phyloP scores from a whole-genome alignment of 2,797 vertebrate species.

The Acrocephalus scirpaceus region DNA sequence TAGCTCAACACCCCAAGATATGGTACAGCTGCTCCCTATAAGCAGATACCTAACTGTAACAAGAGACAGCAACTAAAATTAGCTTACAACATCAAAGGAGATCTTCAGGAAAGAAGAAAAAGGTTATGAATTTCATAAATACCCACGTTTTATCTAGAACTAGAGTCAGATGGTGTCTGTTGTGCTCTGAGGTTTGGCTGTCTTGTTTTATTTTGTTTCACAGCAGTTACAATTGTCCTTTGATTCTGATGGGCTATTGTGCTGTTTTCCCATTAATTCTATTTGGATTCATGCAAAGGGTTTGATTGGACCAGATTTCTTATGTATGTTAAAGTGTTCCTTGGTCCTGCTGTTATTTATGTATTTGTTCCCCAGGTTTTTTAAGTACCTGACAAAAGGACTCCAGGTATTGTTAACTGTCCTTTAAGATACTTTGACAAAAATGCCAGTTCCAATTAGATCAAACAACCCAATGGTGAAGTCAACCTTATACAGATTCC shows the following conservation, averaged over 20 bases:
- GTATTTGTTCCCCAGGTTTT: background rate
- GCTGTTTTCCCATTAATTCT: background rate
- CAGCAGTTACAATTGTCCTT: background rate
- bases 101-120: background rate
- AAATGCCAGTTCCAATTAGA: background rate
- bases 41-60: background rate
- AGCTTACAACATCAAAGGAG: background rate
- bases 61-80: background rate
- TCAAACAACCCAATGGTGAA: background rate
- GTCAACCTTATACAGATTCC: background rate
- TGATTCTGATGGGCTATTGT: background rate
- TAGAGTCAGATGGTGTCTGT: background rate
- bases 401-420: background rate
- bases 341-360: background rate
- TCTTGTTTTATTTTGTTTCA: slow-evolving; percentile 11
- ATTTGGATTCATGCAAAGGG: background rate
- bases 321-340: background rate
- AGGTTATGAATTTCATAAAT: background rate
- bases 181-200: background rate
- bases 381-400: background rate
- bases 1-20: background rate
- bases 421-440: background rate
- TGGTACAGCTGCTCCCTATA: background rate
- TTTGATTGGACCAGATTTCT: background rate
- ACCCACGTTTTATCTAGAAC: background rate